These are phyloP conservation scores for Melinaea menophilus DNA, from an alignment of 2,888 invertebrate species.

Conservation along the genomic window DNA sequence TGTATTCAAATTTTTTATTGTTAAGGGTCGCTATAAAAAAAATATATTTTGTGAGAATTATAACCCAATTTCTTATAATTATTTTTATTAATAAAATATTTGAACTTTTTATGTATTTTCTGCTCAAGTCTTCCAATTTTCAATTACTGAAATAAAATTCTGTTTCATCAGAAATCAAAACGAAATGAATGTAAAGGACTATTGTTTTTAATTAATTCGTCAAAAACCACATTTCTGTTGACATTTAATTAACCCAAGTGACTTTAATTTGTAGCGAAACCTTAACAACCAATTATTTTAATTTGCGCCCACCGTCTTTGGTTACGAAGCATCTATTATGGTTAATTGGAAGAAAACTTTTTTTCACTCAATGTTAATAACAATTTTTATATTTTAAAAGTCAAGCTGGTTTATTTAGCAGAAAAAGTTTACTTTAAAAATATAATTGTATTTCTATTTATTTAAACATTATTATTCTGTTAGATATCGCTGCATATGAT, in stretches of 20 bases:
- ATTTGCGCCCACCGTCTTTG: slow-evolving; percentile 22
- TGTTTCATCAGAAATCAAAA: too few species aligned
- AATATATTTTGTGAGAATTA: too few species aligned
- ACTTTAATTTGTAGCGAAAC: slow-evolving; percentile 14
- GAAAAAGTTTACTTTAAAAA: background rate
- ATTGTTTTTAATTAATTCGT: slow-evolving; percentile 17
- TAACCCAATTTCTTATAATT: too few species aligned
- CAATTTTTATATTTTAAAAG: slow-evolving; percentile 12
- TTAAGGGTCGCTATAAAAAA: slow-evolving; percentile 51
- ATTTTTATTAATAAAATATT: too few species aligned
- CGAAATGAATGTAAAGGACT: background rate
- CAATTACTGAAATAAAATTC: too few species aligned
- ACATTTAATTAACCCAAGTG: slow-evolving; percentile 25
- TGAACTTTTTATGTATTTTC: too few species aligned
- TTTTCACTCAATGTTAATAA: slow-evolving; percentile 12
- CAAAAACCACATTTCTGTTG: slow-evolving; percentile 23
- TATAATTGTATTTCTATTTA: background rate
- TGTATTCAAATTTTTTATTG: too few species aligned
- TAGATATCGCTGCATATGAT: too few species aligned
- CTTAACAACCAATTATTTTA: slow-evolving; percentile 22
- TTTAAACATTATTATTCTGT: too few species aligned
- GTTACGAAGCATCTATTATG: slow-evolving; percentile 20
- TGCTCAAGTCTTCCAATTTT: too few species aligned
- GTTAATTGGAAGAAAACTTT: slow-evolving; percentile 24
- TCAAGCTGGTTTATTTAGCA: background rate